These are phyloP conservation scores for Cerastoderma edule DNA, from an alignment of 2,888 invertebrate species.

Conservation along the genomic window DNA sequence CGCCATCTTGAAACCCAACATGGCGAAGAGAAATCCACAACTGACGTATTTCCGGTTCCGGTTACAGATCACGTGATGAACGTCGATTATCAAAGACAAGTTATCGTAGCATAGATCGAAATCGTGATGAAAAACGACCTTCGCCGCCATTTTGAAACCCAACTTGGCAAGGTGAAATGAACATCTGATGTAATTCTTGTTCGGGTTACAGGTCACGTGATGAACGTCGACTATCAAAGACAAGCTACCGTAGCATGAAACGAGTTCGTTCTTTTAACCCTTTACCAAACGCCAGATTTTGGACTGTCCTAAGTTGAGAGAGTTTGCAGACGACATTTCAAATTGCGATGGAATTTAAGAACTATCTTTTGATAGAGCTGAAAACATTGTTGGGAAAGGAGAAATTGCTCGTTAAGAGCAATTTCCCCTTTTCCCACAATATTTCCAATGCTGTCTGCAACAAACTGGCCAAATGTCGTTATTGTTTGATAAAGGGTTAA, in stretches of 20 bases:
- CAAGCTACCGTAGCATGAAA: constrained; percentile 44
- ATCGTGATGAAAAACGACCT: constrained; percentile 93
- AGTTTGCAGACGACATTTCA: no score
- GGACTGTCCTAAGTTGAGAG: no score
- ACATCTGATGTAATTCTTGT: constrained; percentile 50
- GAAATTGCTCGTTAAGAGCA: no score
- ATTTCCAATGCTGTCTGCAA: no score
- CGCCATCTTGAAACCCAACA: constrained; percentile 98
- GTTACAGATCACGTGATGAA: constrained; percentile 45
- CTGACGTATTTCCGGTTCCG: constrained; percentile 52
- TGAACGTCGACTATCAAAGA: constrained; percentile 37
- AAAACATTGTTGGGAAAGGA: no score
- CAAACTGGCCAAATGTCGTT: no score
- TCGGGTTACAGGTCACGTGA: constrained; percentile 47
- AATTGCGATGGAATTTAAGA: no score
- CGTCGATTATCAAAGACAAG: constrained; percentile 41
- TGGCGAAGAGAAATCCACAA: constrained; percentile 63
- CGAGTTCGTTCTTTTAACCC: no score
- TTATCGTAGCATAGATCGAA: constrained; percentile 85
- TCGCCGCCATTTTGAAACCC: constrained; percentile 96
- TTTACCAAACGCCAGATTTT: no score
- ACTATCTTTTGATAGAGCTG: no score
- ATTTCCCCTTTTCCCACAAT: no score
- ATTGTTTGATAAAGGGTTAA: no score
- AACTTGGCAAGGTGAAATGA: constrained; percentile 86